phyloP scores from a whole-genome alignment of 2,797 vertebrate species.

The Microctenopoma steveboyesi region DNA sequence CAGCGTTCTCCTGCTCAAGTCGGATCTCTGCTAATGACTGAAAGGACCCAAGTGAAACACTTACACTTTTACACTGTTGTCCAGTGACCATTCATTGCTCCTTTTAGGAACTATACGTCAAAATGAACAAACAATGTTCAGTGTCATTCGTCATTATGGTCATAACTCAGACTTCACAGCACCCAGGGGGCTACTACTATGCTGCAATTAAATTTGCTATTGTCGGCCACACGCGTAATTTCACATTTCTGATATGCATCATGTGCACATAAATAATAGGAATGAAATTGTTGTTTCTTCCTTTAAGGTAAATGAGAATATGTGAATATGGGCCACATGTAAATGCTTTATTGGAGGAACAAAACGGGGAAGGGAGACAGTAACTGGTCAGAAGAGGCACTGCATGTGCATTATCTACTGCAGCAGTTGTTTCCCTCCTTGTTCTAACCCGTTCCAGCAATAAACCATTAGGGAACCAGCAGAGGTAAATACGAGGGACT shows the following conservation, averaged over 20 bases:
- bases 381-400: slow-evolving; percentile 56
- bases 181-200: background rate
- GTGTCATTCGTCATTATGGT: slow-evolving; percentile 8
- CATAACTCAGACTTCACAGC: slow-evolving; percentile 25
- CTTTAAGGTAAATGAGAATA: slow-evolving; percentile 16
- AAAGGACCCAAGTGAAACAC: slow-evolving; percentile 49
- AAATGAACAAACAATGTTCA: slow-evolving; percentile 40
- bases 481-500: slow-evolving; percentile 13
- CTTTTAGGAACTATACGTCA: slow-evolving; percentile 31
- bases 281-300: background rate
- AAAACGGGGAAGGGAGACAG: slow-evolving; percentile 53
- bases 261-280: background rate
- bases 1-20: slow-evolving; percentile 39
- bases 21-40: slow-evolving; percentile 68
- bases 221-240: slow-evolving; percentile 14
- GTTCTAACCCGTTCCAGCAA: background rate
- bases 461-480: slow-evolving; percentile 3
- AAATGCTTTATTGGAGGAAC: slow-evolving; percentile 5
- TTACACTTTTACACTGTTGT: slow-evolving; percentile 18
- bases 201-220: slow-evolving; percentile 1
- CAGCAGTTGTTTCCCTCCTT: background rate
- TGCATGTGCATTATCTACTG: slow-evolving; percentile 31
- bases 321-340: slow-evolving; percentile 9
- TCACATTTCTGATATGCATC: background rate
- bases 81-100: slow-evolving; percentile 20